phyloP scores from a whole-genome alignment of 37 sponge, comb jelly and placozoan species.

The Halichondria panicea region DNA sequence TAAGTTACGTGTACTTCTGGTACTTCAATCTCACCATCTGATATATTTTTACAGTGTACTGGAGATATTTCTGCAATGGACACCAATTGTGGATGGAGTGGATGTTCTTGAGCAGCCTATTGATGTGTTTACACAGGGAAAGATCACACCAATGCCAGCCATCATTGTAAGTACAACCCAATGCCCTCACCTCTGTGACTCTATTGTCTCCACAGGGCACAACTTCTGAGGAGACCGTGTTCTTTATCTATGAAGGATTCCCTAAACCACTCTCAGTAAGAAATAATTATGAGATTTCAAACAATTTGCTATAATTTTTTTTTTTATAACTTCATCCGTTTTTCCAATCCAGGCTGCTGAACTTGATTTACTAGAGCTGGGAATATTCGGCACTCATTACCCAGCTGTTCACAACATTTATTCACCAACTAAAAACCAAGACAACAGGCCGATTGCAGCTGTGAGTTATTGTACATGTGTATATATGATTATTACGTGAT shows the following conservation, averaged over 20 bases:
- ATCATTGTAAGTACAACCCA: conserved; percentile 55
- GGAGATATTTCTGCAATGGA: conserved; percentile 79
- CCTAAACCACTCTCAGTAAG: conserved; percentile 25
- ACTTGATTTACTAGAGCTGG: conserved; percentile 32
- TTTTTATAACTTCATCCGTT: background rate
- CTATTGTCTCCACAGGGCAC: conserved; percentile 45
- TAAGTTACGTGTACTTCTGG: conserved; percentile 13
- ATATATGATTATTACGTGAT: background rate
- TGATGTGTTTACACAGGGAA: conserved; percentile 34
- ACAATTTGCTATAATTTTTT: background rate
- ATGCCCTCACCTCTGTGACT: background rate
- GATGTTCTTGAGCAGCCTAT: conserved; percentile 66
- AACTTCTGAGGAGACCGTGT: conserved; percentile 41
- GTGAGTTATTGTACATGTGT: conserved; percentile 21
- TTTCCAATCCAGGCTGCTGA: conserved; percentile 11
- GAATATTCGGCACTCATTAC: conserved; percentile 22
- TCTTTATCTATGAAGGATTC: conserved; percentile 62
- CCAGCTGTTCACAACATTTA: conserved; percentile 21
- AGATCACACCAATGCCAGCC: conserved; percentile 54
- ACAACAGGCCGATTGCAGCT: conserved; percentile 26
- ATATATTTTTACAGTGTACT: conserved; percentile 51
- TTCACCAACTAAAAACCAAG: conserved; percentile 19
- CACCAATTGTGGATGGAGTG: conserved; percentile 61
- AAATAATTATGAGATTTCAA: background rate
- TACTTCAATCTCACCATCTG: background rate